These are phyloP conservation scores for Gymnocephalus cernua DNA, from an alignment of 2,113 vertebrate genomes.

Conservation along the genomic window DNA sequence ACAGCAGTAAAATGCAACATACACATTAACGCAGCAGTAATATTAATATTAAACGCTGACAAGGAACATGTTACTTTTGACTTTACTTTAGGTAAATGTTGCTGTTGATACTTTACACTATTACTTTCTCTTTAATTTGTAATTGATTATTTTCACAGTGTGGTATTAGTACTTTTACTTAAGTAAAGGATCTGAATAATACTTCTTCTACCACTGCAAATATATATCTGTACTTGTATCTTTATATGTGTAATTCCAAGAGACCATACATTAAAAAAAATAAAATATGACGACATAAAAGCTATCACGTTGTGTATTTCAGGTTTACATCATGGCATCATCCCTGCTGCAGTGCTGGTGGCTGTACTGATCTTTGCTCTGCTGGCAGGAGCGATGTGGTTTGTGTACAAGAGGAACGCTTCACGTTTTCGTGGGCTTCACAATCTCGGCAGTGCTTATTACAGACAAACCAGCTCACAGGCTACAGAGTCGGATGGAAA, in stretches of 20 bases:
- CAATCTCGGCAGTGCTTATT: conserved; percentile 82
- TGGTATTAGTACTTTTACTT: neutral
- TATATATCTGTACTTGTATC: neutral
- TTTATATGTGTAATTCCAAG: neutral
- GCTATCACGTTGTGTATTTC: conserved; percentile 60
- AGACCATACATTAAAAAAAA: neutral
- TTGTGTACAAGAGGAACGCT: conserved; percentile 84
- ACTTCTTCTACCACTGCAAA: neutral
- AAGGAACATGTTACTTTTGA: too few species aligned
- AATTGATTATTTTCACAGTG: neutral
- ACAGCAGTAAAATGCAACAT: too few species aligned
- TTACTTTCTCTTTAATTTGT: neutral
- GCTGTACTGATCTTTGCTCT: conserved; percentile 84
- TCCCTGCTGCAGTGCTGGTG: conserved; percentile 82
- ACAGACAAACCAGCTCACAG: conserved; percentile 84
- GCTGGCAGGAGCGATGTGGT: conserved; percentile 82
- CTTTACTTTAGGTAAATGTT: too few species aligned
- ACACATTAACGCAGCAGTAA: too few species aligned
- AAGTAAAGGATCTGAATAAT: neutral
- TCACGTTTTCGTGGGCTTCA: conserved; percentile 78
- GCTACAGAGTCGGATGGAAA: conserved; percentile 87
- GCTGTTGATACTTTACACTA: too few species aligned
- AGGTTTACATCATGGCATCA: conserved; percentile 84
- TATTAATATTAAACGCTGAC: too few species aligned
- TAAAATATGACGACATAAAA: neutral